Percentiles rank a stretch among this genome's conserved stretches.
Evolutionary conservation across 2,113 vertebrate genomes (phyloP).

Genomic region (Ciconia stormi): DNA sequence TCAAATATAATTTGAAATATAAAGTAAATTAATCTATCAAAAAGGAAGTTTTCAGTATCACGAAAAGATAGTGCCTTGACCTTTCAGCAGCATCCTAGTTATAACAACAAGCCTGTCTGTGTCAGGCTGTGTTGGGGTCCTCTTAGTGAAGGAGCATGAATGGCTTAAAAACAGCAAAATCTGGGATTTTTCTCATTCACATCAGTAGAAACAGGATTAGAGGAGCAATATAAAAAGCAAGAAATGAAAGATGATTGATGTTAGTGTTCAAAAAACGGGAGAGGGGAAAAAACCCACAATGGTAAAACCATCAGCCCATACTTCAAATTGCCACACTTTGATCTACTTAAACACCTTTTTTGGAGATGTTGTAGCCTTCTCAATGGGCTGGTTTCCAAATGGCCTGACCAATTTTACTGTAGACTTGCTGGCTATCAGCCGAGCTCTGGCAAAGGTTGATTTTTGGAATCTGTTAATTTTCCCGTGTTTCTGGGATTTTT

Average conservation of each 20-base stretch:
- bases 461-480: neutral
- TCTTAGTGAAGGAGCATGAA: neutral
- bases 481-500: neutral
- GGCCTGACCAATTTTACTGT: neutral
- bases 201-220: neutral
- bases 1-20: conserved; percentile 3
- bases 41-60: neutral
- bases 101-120: neutral
- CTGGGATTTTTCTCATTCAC: neutral
- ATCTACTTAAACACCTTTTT: neutral
- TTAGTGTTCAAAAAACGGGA: neutral
- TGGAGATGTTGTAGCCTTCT: neutral
- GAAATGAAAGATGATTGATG: neutral
- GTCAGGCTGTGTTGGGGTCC: neutral
- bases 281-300: neutral
- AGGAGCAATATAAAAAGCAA: neutral
- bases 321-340: neutral
- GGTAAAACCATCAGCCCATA: neutral
- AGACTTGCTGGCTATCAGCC: neutral
- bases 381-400: neutral
- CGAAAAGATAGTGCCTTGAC: neutral
- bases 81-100: neutral
- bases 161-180: neutral
- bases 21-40: neutral
- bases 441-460: neutral